phyloP scores from a whole-genome alignment of 2,113 vertebrate species.

The Lutjanus erythropterus region DNA sequence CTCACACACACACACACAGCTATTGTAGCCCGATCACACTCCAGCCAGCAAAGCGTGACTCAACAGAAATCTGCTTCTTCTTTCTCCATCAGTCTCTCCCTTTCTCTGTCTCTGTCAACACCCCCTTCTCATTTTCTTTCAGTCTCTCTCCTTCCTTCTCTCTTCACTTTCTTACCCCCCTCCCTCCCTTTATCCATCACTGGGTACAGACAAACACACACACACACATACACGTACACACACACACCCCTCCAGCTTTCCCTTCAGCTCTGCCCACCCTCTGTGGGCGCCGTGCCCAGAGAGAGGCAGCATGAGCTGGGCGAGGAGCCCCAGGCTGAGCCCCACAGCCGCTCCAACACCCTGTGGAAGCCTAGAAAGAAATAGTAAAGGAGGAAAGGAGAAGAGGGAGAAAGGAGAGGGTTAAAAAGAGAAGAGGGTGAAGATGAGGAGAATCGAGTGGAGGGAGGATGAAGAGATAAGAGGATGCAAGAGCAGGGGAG shows the following conservation, averaged over 20 bases:
- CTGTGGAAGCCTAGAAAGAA: conserved; percentile 57
- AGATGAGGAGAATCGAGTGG: conserved; percentile 38
- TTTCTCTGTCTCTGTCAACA: conserved; percentile 36
- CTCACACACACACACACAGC: neutral
- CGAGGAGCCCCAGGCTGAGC: conserved; percentile 62
- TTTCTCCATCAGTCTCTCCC: conserved; percentile 10
- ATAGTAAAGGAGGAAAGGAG: conserved; percentile 19
- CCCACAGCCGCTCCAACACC: conserved; percentile 57
- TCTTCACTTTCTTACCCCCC: conserved; percentile 28
- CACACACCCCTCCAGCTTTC: conserved; percentile 37
- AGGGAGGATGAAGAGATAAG: conserved; percentile 75
- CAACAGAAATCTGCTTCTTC: conserved; percentile 68
- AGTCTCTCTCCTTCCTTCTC: conserved; percentile 16
- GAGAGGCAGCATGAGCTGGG: conserved; percentile 70
- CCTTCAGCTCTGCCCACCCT: conserved; percentile 63
- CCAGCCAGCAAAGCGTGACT: conserved; percentile 69
- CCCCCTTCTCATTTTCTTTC: conserved; percentile 40
- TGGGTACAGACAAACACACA: conserved; percentile 39
- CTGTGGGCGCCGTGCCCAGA: conserved; percentile 68
- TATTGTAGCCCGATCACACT: conserved; percentile 31
- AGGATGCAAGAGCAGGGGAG: conserved; percentile 67
- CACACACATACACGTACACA: conserved; percentile 50
- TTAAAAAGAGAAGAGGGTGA: conserved; percentile 22
- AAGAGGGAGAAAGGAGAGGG: neutral
- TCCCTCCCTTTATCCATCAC: conserved; percentile 36